These are phyloP conservation scores for Erinaceus europaeus DNA, from an alignment of 2,113 vertebrate species.

Conservation along the genomic window DNA sequence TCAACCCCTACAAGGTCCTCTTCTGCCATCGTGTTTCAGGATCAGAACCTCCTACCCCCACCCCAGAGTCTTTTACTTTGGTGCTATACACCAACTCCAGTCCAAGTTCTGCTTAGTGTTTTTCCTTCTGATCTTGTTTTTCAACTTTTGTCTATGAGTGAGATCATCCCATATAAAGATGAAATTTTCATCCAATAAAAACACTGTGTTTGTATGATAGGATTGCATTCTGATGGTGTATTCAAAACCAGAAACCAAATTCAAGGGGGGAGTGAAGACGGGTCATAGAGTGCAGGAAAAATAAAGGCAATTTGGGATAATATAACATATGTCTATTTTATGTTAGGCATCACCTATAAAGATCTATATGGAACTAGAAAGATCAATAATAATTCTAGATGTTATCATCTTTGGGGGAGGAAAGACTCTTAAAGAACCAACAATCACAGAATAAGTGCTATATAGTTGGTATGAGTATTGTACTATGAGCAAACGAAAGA, in stretches of 20 bases:
- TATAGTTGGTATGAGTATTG: conserved; percentile 32
- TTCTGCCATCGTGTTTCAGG: no score
- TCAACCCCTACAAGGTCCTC: no score
- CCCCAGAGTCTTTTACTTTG: no score
- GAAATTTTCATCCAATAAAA: background rate
- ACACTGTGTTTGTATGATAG: background rate
- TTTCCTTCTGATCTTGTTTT: no score
- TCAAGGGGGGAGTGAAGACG: background rate
- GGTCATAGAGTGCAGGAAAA: background rate
- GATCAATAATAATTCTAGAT: background rate
- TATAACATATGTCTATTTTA: background rate
- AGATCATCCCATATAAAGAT: no score
- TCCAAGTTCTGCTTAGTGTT: no score
- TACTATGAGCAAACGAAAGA: background rate
- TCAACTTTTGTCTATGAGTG: no score
- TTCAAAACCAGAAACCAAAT: background rate
- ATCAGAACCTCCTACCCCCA: no score
- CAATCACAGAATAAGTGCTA: conserved; percentile 12
- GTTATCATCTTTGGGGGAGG: background rate
- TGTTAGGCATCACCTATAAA: background rate
- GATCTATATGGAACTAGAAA: background rate
- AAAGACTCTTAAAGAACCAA: background rate
- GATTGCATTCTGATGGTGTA: conserved; percentile 9
- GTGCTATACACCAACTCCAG: no score
- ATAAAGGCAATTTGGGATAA: background rate